Conservation (phyloP, 2,113 vertebrate genomes). For the Campylorhamphus procurvoides region DNA sequence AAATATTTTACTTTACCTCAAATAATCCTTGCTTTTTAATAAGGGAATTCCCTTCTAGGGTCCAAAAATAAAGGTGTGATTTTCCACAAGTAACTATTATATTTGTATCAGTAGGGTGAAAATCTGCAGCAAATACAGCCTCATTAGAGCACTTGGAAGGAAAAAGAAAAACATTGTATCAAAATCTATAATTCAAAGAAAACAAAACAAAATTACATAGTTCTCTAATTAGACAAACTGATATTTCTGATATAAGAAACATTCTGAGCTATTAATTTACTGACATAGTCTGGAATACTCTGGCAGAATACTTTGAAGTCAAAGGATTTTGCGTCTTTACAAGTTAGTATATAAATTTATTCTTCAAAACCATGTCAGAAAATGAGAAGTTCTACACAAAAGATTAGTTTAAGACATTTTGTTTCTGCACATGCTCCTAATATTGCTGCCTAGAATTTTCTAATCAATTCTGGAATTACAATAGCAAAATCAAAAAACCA, state of each 20-base stretch:
- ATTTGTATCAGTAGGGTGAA: slow-evolving; percentile 96
- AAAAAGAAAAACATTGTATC: slow-evolving; percentile 38
- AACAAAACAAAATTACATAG: not conserved
- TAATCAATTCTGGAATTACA: not conserved
- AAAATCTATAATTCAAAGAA: not conserved
- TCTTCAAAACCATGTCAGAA: not conserved
- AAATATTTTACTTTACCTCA: slow-evolving; percentile 79
- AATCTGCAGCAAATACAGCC: slow-evolving; percentile 92
- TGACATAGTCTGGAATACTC: not conserved
- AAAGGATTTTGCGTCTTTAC: not conserved
- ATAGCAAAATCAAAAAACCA: fast-evolving
- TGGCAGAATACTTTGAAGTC: not conserved
- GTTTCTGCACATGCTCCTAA: not conserved
- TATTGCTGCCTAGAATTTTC: not conserved
- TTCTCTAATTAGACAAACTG: not conserved
- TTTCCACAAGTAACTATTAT: slow-evolving; percentile 96
- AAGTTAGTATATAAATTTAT: not conserved
- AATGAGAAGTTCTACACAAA: not conserved
- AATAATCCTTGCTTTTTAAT: slow-evolving; percentile 97
- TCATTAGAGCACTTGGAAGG: slow-evolving; percentile 91
- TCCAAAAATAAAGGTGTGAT: slow-evolving; percentile 98
- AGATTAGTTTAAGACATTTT: not conserved
- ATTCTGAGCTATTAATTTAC: not conserved
- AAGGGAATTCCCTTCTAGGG: slow-evolving; percentile 88
- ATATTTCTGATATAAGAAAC: not conserved